Evolutionary conservation across 2,113 vertebrate species (phyloP).

Genomic region (Athene noctua): DNA sequence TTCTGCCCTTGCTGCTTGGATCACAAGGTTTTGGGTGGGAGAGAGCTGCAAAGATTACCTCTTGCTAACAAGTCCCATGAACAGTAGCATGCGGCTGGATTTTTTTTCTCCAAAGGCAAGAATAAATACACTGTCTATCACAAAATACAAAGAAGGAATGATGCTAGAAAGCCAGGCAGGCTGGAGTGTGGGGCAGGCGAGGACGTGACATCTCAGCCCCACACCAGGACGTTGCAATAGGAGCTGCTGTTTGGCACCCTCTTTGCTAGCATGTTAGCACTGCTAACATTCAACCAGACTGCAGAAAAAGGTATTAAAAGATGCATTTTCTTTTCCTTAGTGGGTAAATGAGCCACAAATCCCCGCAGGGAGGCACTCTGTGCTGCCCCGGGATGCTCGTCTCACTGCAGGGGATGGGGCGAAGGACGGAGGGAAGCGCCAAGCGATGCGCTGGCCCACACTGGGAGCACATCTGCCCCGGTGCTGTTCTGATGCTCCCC

Average conservation of each 20-base stretch:
- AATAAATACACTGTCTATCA: not conserved
- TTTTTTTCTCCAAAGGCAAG: not conserved
- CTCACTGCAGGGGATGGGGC: not conserved
- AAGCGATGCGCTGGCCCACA: not conserved
- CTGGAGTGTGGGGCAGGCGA: fast-evolving
- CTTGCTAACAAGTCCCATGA: not conserved
- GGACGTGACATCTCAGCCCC: not conserved
- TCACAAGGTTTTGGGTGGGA: not conserved
- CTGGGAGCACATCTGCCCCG: not conserved
- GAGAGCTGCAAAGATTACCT: not conserved
- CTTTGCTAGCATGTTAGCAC: not conserved
- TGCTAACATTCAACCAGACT: not conserved
- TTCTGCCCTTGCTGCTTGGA: not conserved
- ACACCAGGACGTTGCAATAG: fast-evolving
- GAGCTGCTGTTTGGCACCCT: not conserved
- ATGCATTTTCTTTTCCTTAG: not conserved
- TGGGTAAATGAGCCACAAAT: not conserved
- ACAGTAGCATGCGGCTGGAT: not conserved
- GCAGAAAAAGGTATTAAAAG: not conserved
- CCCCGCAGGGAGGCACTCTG: fast-evolving
- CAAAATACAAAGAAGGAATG: not conserved
- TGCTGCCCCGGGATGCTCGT: fast-evolving
- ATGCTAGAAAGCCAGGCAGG: not conserved
- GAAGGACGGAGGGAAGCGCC: not conserved
- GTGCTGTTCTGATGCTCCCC: not conserved